A percentile compares a stretch with the other conserved stretches of the same genome.
Evolutionary conservation across 1,140 invertebrate species (phyloP).

Genomic region (Microplitis mediator): DNA sequence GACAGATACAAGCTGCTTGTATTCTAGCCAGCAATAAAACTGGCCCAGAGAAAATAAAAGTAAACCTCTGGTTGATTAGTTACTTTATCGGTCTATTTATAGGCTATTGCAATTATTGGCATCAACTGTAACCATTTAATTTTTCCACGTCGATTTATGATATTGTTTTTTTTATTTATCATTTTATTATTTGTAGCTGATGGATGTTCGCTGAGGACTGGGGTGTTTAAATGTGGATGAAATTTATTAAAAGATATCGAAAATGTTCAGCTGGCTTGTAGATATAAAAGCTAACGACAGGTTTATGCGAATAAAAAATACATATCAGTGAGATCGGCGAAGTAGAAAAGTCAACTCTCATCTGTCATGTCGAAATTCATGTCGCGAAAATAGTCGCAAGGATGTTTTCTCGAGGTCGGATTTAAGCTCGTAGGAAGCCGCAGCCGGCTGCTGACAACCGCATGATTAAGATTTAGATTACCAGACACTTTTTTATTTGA

Average conservation of each 20-base stretch:
- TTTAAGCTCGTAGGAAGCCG: constrained; percentile 31
- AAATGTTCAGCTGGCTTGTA: too few relatives aligned
- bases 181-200: too few relatives aligned
- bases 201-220: too few relatives aligned
- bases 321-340: constrained; percentile 33
- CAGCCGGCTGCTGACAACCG: too few relatives aligned
- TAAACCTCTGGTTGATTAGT: neutral
- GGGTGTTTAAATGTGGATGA: too few relatives aligned
- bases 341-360: constrained; percentile 54
- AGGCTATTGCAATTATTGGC: too few relatives aligned
- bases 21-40: neutral
- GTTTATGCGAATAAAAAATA: constrained; percentile 31
- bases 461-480: too few relatives aligned
- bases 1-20: constrained; percentile 9
- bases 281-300: neutral
- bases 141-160: neutral
- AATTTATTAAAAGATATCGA: too few relatives aligned
- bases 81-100: too few relatives aligned
- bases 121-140: neutral
- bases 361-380: constrained; percentile 55
- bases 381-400: constrained; percentile 57
- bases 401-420: constrained; percentile 45
- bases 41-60: neutral
- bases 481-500: neutral
- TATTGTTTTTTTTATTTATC: too few relatives aligned